Evolutionary conservation across 2,888 invertebrate species (phyloP).

Genomic region (Aphodius sticticus): DNA sequence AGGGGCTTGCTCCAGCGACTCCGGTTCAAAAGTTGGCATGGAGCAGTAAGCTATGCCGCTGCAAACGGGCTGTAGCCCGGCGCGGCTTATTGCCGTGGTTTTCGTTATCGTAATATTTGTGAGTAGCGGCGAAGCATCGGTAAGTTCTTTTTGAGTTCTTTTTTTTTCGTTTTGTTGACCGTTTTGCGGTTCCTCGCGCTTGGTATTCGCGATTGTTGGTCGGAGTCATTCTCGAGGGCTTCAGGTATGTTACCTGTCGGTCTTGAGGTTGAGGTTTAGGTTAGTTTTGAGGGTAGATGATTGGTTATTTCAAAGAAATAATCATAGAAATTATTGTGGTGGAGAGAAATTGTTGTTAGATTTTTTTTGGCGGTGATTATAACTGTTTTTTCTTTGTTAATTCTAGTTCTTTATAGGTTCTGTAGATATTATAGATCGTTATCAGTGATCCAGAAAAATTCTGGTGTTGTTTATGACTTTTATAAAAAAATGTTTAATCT

Average conservation of each 20-base stretch:
- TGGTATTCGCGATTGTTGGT: not conserved
- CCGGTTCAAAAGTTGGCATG: slow-evolving; percentile 49
- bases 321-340: too few relatives aligned
- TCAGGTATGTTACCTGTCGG: slow-evolving; percentile 22
- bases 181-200: slow-evolving; percentile 6
- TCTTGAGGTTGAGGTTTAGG: not conserved
- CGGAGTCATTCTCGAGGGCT: not conserved
- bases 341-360: too few relatives aligned
- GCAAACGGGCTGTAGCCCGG: slow-evolving; percentile 59
- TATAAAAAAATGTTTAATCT: too few relatives aligned
- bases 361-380: too few relatives aligned
- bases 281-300: not conserved
- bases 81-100: slow-evolving; percentile 48
- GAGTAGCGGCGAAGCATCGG: slow-evolving; percentile 42
- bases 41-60: slow-evolving; percentile 61
- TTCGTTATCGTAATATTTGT: slow-evolving; percentile 45
- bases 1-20: slow-evolving; percentile 38
- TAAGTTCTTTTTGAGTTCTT: slow-evolving; percentile 40
- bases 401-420: too few relatives aligned
- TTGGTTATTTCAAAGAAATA: too few relatives aligned
- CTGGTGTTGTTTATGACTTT: too few relatives aligned
- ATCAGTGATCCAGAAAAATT: too few relatives aligned
- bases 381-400: too few relatives aligned
- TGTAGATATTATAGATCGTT: too few relatives aligned
- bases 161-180: slow-evolving; percentile 19